Base-by-base conservation (phyloP, 2,797 vertebrate species). In the Masticophis lateralis region DNA sequence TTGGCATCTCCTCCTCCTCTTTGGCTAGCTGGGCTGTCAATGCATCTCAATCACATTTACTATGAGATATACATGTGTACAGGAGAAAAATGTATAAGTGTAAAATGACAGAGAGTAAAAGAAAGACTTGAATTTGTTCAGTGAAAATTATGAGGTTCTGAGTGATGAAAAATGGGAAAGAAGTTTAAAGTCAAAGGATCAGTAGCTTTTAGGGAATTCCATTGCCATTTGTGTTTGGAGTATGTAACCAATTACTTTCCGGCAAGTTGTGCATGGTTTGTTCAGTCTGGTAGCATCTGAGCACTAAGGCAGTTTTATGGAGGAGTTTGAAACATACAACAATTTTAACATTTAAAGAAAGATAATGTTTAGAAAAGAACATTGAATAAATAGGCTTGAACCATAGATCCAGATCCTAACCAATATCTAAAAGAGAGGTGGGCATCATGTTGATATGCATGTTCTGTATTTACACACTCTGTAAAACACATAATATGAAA, bases 21-120 rank as follows among this genome's bases (percentile, higher is more conserved):
- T 92, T 92, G 5, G 90, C 87, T 94, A 90, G 94, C 93, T 92
- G 79, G 92, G 94, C 94, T 86, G 95, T 94, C 83, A 95, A 94
- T 95, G 93, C 96, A 92, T 95, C 94, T 90, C 0, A 83, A 95
- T 96, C 95, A 94, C 63, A 94, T 95, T 95, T 92, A 94, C 92
- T 94, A 91, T 94, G 13, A 94, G 89, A 89, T 25, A 83, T 11
- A 79, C 18, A 22, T 79, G 91, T 92, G 51, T 60, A 57, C 18
- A 57, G 18, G 66, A 22, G 28, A 92, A 25, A 60, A 27, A 74
- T 55, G 25, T 28, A 47, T 9, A 83, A 94, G 63, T 18, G n/a
- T 88, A 91, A 95, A 94, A 86, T 27, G 37, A 53, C 90, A 18
- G 16, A 94, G 92, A 60, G 79, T 86, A n/a, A 43, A 95, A 92